These are phyloP conservation scores for Diadophis punctatus DNA, from an alignment of 2,113 vertebrate species.

Conservation along the genomic window DNA sequence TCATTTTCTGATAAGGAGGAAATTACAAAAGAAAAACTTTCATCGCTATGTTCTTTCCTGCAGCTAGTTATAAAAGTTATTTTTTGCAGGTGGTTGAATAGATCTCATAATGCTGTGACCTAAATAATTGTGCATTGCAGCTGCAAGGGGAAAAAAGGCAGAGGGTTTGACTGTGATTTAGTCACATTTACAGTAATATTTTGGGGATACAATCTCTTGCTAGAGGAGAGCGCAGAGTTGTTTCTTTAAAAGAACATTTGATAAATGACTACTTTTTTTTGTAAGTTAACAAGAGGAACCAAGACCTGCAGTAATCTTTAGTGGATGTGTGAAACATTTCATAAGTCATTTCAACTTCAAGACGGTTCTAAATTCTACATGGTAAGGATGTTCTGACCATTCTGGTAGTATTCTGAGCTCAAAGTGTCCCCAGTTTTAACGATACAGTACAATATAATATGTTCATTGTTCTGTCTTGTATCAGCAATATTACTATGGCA, in stretches of 20 bases:
- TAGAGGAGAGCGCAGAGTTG: background rate
- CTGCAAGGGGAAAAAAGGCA: background rate
- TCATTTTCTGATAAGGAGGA: background rate
- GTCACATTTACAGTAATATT: background rate
- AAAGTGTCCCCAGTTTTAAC: background rate
- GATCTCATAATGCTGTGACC: background rate
- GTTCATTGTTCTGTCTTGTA: background rate
- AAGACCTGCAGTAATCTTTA: background rate
- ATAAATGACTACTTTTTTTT: conserved; percentile 38
- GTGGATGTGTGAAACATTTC: background rate
- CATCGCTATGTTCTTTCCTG: background rate
- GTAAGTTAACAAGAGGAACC: conserved; percentile 26
- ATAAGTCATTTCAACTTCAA: background rate
- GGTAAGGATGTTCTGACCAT: background rate
- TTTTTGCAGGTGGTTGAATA: background rate
- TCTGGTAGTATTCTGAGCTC: background rate
- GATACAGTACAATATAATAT: background rate
- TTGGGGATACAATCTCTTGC: background rate
- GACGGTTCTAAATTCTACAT: background rate
- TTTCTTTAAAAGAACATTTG: conserved; percentile 36
- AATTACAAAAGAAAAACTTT: background rate
- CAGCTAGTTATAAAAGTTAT: background rate
- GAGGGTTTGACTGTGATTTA: background rate
- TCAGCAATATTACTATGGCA: background rate
- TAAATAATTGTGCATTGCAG: background rate